Conservation (phyloP, 2,888 invertebrate species). For the Xestia rhomboidea region DNA sequence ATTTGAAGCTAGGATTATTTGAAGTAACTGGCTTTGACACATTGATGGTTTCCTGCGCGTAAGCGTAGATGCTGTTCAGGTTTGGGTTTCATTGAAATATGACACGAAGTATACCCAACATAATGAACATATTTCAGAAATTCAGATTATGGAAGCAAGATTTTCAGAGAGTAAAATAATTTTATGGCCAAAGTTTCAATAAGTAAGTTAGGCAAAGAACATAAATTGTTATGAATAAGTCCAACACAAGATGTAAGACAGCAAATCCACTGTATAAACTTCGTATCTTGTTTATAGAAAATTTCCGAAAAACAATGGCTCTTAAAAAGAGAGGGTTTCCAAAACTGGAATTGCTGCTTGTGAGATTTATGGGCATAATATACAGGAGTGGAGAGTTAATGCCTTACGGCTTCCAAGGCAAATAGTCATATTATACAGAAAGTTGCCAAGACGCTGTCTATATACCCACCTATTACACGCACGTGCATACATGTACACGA, state of each 20-base stretch:
- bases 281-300: conserved; percentile 16
- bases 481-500: conserved; percentile 1
- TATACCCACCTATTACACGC: conserved; percentile 39
- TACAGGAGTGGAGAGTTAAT: conserved; percentile 81
- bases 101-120: background rate
- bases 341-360: conserved; percentile 67
- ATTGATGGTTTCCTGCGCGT: background rate
- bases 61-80: background rate
- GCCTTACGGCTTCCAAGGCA: conserved; percentile 72
- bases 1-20: background rate
- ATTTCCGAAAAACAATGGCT: conserved; percentile 27
- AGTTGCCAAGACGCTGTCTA: conserved; percentile 69
- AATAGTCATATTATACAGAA: conserved; percentile 83
- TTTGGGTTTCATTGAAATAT: conserved; percentile 9
- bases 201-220: conserved; percentile 2
- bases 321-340: conserved; percentile 34
- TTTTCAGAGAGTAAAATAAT: background rate
- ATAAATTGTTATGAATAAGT: conserved; percentile 11
- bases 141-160: background rate
- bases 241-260: background rate
- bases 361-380: conserved; percentile 81
- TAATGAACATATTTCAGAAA: background rate
- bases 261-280: conserved; percentile 1
- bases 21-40: conserved; percentile 3
- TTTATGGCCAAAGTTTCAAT: background rate